phyloP scores from a whole-genome alignment of 1,140 invertebrate genomes.

The Drosophila pachea region DNA sequence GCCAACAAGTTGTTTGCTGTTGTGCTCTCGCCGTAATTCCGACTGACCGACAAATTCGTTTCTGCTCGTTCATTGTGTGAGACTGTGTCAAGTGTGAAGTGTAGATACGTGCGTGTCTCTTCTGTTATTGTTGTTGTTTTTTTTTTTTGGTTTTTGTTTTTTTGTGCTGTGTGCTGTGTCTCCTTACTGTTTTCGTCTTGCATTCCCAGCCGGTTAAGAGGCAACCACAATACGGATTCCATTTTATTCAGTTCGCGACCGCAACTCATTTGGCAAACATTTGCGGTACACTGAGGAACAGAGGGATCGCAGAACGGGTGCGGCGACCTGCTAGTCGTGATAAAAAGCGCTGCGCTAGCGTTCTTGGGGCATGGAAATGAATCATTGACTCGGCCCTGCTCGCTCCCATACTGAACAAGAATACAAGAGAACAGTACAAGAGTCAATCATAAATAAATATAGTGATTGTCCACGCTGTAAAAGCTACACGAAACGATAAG shows the following conservation, averaged over 20 bases:
- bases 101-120: slow-evolving; percentile 13
- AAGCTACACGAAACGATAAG: slow-evolving; percentile 20
- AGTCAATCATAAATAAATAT: slow-evolving; percentile 39
- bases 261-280: slow-evolving; percentile 25
- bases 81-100: slow-evolving; percentile 25
- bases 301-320: slow-evolving; percentile 3
- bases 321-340: slow-evolving; percentile 26
- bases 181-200: background rate
- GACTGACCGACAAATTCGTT: slow-evolving; percentile 17
- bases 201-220: slow-evolving; percentile 15
- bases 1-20: slow-evolving; percentile 29
- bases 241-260: slow-evolving; percentile 11
- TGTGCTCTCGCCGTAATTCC: slow-evolving; percentile 26
- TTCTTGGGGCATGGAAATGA: slow-evolving; percentile 33
- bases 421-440: slow-evolving; percentile 2
- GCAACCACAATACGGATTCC: slow-evolving; percentile 1
- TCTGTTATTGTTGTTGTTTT: slow-evolving; percentile 3
- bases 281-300: background rate
- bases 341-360: slow-evolving; percentile 27
- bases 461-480: slow-evolving; percentile 19
- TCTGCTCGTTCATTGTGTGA: slow-evolving; percentile 9
- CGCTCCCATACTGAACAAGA: background rate
- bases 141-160: slow-evolving; percentile 4
- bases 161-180: background rate
- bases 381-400: slow-evolving; percentile 25